A percentile compares a stretch with the other conserved stretches of the same genome.
These are phyloP conservation scores for Dolichopus griseipennis DNA, from an alignment of 2,888 invertebrate species.

Conservation along the genomic window DNA sequence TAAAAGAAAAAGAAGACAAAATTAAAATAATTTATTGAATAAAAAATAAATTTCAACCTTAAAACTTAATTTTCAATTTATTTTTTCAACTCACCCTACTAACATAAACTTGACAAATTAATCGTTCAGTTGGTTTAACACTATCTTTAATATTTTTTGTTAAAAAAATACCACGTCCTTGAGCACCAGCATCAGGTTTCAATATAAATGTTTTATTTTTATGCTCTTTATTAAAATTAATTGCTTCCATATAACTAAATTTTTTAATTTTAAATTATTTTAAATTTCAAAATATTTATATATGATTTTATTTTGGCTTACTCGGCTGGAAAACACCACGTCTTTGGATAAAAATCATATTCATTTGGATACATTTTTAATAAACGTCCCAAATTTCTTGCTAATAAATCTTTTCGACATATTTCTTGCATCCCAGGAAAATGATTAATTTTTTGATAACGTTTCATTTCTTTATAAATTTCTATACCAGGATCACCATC, in stretches of 20 bases:
- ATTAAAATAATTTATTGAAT: not conserved
- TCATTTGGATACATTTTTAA: constrained; percentile 78
- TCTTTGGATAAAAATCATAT: constrained; percentile 86
- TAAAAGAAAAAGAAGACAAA: constrained; percentile 33
- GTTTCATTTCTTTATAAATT: constrained; percentile 81
- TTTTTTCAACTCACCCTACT: constrained; percentile 46
- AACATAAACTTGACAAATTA: constrained; percentile 77
- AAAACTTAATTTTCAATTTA: no score
- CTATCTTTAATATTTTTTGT: constrained; percentile 68
- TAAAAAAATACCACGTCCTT: constrained; percentile 81
- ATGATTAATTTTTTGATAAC: constrained; percentile 87
- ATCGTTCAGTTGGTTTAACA: constrained; percentile 68
- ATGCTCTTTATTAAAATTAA: constrained; percentile 59
- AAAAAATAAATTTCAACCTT: no score
- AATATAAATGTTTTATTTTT: constrained; percentile 74
- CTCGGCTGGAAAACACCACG: constrained; percentile 91
- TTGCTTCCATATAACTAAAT: constrained; percentile 58
- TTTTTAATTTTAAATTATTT: constrained; percentile 16
- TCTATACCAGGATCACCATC: constrained; percentile 69
- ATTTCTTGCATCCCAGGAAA: constrained; percentile 87
- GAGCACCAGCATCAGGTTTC: constrained; percentile 86
- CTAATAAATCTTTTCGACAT: constrained; percentile 80
- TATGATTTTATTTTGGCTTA: constrained; percentile 43
- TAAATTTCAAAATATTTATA: not conserved
- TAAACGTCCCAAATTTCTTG: constrained; percentile 85